Base-by-base conservation (phyloP, 2,888 invertebrate genomes). In the Xestoiulus laeticollis region DNA sequence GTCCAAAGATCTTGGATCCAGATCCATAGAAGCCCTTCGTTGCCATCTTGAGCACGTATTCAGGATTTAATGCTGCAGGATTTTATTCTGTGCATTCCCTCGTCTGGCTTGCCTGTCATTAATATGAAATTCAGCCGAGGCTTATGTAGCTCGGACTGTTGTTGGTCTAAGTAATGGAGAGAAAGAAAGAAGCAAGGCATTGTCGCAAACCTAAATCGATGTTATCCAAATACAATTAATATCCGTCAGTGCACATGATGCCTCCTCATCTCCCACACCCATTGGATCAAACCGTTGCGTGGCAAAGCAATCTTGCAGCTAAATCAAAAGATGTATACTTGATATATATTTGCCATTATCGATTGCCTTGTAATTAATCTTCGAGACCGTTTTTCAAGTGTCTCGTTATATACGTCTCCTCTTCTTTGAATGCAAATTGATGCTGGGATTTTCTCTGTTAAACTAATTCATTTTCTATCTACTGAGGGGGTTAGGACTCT, bases 271-370 rank as follows among this genome's bases (percentile, higher is more conserved):
- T 8, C 38, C 8, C 38, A 38, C 38, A 8, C 38, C 38, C 38
- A 38, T 38, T 38, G 6, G 1, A 38, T 38, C n/a, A 68, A 68
- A 26, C 59, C 22, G 59, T 26, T 68, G 22, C 59, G n/a, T 68
- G 59, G 59, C 22, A 68, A 68, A 68, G 59, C 59, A 26, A 68
- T 68, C 22, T 68, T 68, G n/a, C n/a, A 26, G 59, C 59, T 68
- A 68, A 68, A 68, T 68, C 59, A 68, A 22, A 68, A 68, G 59
- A 68, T 68, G 59, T 22, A n/a, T n/a, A 68, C 59, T 68, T 26
- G 59, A 68, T 68, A 68, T n/a, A n/a, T 68, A 68, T 68, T 68
- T 68, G 59, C 59, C 59, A 68, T 68, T 68, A 68, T 68, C 59
- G 59, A 68, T 68, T 68, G 59, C 22, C 12, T n/a, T 5, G 59